Evolutionary conservation across 2,888 invertebrate species (phyloP).

Genomic region (Drosophila picticornis): DNA sequence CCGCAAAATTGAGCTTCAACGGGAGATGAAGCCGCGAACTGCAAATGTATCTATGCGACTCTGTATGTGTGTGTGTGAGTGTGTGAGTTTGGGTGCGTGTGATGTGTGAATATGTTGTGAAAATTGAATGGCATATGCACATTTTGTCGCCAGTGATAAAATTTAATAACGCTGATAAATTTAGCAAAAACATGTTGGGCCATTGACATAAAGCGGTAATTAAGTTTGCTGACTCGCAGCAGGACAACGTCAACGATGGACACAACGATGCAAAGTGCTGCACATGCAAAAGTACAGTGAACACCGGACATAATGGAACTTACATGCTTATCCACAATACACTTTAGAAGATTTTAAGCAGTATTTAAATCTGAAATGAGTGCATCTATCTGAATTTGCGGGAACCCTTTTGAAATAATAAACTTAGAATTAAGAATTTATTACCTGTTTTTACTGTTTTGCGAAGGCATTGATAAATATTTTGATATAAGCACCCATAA

Average conservation of each 20-base stretch:
- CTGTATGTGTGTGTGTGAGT: slow-evolving; percentile 1
- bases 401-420: accelerated
- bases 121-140: slow-evolving; percentile 79
- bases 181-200: slow-evolving; percentile 84
- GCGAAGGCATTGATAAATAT: neutral
- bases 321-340: neutral
- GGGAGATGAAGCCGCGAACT: slow-evolving; percentile 27
- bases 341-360: accelerated
- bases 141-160: slow-evolving; percentile 82
- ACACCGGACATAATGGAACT: neutral
- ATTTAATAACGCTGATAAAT: slow-evolving; percentile 84
- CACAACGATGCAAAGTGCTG: slow-evolving; percentile 27
- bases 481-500: neutral
- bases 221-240: slow-evolving; percentile 78
- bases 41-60: slow-evolving; percentile 32
- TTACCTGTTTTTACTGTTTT: neutral
- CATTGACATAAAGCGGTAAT: slow-evolving; percentile 84
- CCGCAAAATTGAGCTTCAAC: slow-evolving; percentile 40
- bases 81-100: slow-evolving; percentile 46
- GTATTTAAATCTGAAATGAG: neutral
- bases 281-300: slow-evolving; percentile 27
- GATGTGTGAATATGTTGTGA: slow-evolving; percentile 78
- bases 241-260: slow-evolving; percentile 39
- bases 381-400: neutral
- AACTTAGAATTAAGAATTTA: neutral